Conservation (phyloP, 2,888 invertebrate genomes). For the Octodonta nipae region DNA sequence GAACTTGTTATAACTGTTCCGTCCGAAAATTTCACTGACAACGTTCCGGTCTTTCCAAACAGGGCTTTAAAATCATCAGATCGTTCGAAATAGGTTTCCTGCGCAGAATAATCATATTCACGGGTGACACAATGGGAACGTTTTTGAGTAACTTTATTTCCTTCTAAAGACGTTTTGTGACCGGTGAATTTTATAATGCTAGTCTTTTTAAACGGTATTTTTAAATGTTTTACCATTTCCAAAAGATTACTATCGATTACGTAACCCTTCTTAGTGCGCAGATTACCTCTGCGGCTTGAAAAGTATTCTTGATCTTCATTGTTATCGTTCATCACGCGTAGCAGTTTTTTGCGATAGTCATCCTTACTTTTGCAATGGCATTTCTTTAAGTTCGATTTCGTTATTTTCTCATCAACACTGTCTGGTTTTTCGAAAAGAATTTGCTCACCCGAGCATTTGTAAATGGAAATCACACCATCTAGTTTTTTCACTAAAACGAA, state of each 20-base stretch:
- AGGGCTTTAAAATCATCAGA: slow-evolving; percentile 20
- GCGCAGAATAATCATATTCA: slow-evolving; percentile 18
- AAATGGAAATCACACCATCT: slow-evolving; percentile 19
- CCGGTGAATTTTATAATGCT: slow-evolving; percentile 18
- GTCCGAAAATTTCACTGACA: slow-evolving; percentile 16
- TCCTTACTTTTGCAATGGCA: slow-evolving; percentile 15
- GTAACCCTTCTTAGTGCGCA: slow-evolving; percentile 15
- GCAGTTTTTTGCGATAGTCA: slow-evolving; percentile 17
- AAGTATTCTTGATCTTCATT: slow-evolving; percentile 5
- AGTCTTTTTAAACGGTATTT: slow-evolving; percentile 19
- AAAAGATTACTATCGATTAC: slow-evolving; percentile 12
- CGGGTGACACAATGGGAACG: slow-evolving; percentile 15
- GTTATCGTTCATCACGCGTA: slow-evolving; percentile 7
- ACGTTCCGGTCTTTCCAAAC: slow-evolving; percentile 15
- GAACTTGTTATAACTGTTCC: slow-evolving; percentile 18
- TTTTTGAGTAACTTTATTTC: slow-evolving; percentile 15
- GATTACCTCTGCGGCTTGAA: slow-evolving; percentile 15
- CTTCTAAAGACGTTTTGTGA: slow-evolving; percentile 12
- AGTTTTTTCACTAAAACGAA: slow-evolving; percentile 18
- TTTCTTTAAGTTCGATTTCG: slow-evolving; percentile 9
- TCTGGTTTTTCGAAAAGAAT: slow-evolving; percentile 18
- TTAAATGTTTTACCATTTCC: slow-evolving; percentile 11
- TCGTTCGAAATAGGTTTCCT: slow-evolving; percentile 20
- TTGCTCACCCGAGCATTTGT: slow-evolving; percentile 21
- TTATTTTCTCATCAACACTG: slow-evolving; percentile 7